Evolutionary conservation across 2,113 vertebrate species (phyloP).

Genomic region (Calidris pugnax): DNA sequence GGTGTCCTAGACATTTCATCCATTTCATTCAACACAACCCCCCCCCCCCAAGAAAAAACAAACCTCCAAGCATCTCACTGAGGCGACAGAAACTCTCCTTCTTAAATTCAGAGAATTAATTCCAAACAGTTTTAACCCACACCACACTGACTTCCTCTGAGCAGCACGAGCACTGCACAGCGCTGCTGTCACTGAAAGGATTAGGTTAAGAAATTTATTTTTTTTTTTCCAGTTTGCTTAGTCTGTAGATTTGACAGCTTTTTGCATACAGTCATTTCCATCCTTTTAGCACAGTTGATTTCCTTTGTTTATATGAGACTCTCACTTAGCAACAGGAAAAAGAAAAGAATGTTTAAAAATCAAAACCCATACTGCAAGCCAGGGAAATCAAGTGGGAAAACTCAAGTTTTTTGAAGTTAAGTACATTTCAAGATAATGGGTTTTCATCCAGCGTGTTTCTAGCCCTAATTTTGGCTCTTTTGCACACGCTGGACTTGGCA

Average conservation of each 20-base stretch:
- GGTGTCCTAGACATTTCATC: not conserved
- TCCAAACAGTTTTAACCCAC: conserved; percentile 24
- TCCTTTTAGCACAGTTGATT: conserved; percentile 55
- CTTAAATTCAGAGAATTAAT: conserved; percentile 15
- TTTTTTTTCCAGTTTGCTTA: conserved; percentile 49
- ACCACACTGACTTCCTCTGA: not conserved
- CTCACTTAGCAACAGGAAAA: conserved; percentile 44
- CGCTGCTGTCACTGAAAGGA: conserved; percentile 48
- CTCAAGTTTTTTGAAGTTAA: conserved; percentile 8
- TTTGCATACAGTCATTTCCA: conserved; percentile 56
- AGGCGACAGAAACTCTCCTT: not conserved
- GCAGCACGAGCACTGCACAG: not conserved
- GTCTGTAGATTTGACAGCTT: conserved; percentile 54
- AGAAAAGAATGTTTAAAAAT: conserved; percentile 34
- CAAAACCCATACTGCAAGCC: conserved; percentile 31
- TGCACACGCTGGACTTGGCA: not conserved
- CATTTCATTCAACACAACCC: too few relatives aligned
- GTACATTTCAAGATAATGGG: conserved; percentile 11
- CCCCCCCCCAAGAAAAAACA: not conserved
- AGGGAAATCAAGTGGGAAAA: conserved; percentile 28
- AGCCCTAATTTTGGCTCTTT: not conserved
- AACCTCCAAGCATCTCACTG: not conserved
- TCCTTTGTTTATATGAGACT: conserved; percentile 50
- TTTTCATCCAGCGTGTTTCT: conserved; percentile 19
- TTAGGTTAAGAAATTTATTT: conserved; percentile 39